These are phyloP conservation scores for Ciconia boyciana DNA, from an alignment of 2,113 vertebrate species.

Conservation along the genomic window DNA sequence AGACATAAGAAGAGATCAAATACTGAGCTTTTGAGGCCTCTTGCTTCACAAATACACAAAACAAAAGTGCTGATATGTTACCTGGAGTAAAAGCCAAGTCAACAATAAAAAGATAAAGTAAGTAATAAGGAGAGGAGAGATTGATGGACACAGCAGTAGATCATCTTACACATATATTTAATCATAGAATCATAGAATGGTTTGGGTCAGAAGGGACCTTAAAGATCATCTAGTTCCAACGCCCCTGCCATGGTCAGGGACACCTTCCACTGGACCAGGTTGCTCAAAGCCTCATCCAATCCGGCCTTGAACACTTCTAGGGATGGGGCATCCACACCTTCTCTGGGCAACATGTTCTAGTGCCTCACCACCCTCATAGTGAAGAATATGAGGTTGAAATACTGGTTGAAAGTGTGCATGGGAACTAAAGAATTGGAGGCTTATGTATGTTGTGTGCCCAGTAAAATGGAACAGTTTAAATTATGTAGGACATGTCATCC, in stretches of 20 bases:
- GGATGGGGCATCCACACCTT: neutral
- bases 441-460: neutral
- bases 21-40: neutral
- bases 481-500: slow-evolving; percentile 35
- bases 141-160: neutral
- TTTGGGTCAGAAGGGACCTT: neutral
- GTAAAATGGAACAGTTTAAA: neutral
- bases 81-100: neutral
- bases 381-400: neutral
- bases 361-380: neutral
- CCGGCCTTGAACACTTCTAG: neutral
- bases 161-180: slow-evolving; percentile 35
- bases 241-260: neutral
- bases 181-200: neutral
- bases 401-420: neutral
- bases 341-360: neutral
- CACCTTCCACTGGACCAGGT: neutral
- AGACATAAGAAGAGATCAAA: slow-evolving; percentile 45
- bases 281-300: neutral
- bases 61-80: neutral
- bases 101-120: neutral
- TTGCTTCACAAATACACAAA: neutral
- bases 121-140: neutral
- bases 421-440: slow-evolving; percentile 6
- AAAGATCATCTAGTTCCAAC: neutral